A percentile compares a stretch with the other conserved stretches of the same genome.
Evolutionary conservation across 2,888 invertebrate species (phyloP).

Genomic region (Mactromeris polynyma): DNA sequence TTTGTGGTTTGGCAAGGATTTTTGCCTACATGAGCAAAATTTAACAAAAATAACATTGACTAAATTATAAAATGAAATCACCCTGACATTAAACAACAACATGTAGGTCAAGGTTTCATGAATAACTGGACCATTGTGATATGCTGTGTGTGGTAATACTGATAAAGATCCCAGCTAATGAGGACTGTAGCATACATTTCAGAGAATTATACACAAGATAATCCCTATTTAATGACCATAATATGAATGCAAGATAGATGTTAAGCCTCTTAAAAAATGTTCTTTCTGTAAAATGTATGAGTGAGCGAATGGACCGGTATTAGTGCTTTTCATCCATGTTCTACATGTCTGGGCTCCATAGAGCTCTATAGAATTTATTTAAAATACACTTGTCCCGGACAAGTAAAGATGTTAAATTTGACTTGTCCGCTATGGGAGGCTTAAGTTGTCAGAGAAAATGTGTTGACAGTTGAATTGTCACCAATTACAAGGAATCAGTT

Average conservation of each 20-base stretch:
- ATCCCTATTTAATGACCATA: not conserved
- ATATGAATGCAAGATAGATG: not conserved
- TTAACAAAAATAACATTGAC: not conserved
- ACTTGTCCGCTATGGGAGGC: too few relatives aligned
- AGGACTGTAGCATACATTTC: not conserved
- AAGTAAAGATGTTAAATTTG: too few relatives aligned
- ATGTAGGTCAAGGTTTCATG: not conserved
- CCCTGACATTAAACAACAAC: not conserved
- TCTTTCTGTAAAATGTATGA: too few relatives aligned
- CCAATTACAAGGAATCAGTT: too few relatives aligned
- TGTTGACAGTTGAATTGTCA: too few relatives aligned
- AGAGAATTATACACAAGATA: not conserved
- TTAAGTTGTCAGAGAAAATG: too few relatives aligned
- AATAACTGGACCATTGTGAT: constrained; percentile 4
- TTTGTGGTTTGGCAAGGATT: constrained; percentile 10
- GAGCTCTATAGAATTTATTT: too few relatives aligned
- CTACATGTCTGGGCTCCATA: too few relatives aligned
- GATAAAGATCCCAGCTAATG: not conserved
- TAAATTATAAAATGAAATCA: not conserved
- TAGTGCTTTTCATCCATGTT: too few relatives aligned
- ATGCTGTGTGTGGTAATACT: not conserved
- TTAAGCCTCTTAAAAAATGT: not conserved
- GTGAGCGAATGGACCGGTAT: too few relatives aligned
- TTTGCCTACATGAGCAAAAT: not conserved
- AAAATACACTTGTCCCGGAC: too few relatives aligned